These are phyloP conservation scores for Clarias gariepinus DNA, from an alignment of 2,113 vertebrate species.

Conservation along the genomic window DNA sequence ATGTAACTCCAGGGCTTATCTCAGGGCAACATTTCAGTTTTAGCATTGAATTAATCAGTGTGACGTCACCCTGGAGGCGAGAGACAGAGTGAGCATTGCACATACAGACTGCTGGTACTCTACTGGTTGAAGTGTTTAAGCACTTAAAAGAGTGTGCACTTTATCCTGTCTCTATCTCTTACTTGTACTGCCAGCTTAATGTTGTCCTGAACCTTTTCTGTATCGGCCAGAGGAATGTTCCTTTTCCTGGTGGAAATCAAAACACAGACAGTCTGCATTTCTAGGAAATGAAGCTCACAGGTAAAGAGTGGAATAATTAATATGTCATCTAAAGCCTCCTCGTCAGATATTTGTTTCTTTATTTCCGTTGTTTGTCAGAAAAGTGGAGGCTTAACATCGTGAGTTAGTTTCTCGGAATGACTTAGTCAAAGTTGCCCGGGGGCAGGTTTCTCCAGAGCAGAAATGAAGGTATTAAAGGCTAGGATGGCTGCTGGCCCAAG, in stretches of 20 bases:
- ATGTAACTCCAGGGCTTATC: constrained; percentile 69
- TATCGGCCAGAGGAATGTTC: constrained; percentile 18
- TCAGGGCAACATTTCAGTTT: constrained; percentile 50
- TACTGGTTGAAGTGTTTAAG: constrained; percentile 36
- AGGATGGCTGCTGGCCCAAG: constrained; percentile 70
- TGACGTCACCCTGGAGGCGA: constrained; percentile 61
- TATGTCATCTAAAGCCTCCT: background rate
- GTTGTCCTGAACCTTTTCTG: constrained; percentile 6
- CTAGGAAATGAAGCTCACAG: background rate
- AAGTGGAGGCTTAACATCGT: constrained; percentile 55
- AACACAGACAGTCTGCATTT: constrained; percentile 9
- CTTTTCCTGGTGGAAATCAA: background rate
- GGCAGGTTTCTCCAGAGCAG: constrained; percentile 50
- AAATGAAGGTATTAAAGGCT: constrained; percentile 72
- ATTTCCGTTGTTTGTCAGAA: constrained; percentile 47
- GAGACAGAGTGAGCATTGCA: constrained; percentile 64
- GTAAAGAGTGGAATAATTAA: constrained; percentile 16
- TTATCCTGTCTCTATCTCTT: constrained; percentile 16
- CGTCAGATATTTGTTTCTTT: constrained; percentile 18
- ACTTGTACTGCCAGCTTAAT: constrained; percentile 27
- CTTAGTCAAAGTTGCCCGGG: constrained; percentile 63
- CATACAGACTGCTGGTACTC: constrained; percentile 56
- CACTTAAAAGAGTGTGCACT: constrained; percentile 45
- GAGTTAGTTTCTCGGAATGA: constrained; percentile 58
- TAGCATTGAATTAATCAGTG: constrained; percentile 59